Evolutionary conservation across 2,888 invertebrate species (phyloP), one percentile per base, ranked within the genome.

Genomic region (Trimorus sp.): DNA sequence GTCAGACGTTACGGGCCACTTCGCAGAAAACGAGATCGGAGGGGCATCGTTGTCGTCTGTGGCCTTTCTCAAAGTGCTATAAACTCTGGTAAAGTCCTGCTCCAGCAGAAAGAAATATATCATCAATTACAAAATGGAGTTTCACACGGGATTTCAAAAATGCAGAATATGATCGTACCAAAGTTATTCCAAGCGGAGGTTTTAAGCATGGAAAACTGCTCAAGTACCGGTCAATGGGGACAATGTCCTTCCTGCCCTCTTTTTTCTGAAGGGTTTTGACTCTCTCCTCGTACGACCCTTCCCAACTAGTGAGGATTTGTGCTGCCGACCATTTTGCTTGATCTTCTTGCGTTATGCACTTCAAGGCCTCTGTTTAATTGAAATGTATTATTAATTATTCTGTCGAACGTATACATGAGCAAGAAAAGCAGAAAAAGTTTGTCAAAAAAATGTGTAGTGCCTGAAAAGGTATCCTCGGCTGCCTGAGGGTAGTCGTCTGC

Each of bases 191-290:
- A 49, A 63, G 26, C 1, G 51, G 49, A 26, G 63, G 38, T 15
- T 51, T 49, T 51, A 63, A 14, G n/a, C 63, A 63, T 37, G 40
- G 45, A 51, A 63, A 63, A 51, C 63, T 63, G 12, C 26, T 7
- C 12, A 62, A 6, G 16, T 62, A 62, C 26, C 26, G 15, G 42
- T 60, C 15, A 15, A 60, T n/a, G n/a, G 60, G 8, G 1, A 60
- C 9, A 9, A 60, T 7, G 7, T 42, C 38, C 11, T 60, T 12
- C 38, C 42, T 60, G 8, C 12, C 16, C 42, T 45, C 36, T 60
- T 60, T 26, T 5, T 1, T 2, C 6, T 6, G 36, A 40, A 40
- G n/a, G 3, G 15, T 40, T 15, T 42, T 60, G 1, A 51, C 6
- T 15, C 60, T 60, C n/a, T 60, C 45, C 3, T n/a, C 45, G 42